Base-by-base conservation (phyloP, 2,113 vertebrate genomes). In the Macquaria ambigua region DNA sequence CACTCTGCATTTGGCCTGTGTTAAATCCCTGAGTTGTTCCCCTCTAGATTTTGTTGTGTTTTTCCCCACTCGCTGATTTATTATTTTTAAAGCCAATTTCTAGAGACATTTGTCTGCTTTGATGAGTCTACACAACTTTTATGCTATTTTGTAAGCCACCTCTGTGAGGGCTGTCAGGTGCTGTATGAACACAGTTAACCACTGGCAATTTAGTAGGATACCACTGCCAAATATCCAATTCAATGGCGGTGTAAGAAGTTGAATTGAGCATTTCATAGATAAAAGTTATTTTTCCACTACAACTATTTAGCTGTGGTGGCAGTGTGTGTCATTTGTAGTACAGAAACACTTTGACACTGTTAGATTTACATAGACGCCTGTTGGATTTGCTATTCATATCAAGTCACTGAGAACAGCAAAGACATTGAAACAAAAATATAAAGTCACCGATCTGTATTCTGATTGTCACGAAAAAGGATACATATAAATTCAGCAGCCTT, bases 401-500 rank as follows among this genome's bases (percentile, higher is more conserved):
- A 56, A 11, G 1, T 14, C 55, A 48, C 14, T 21, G 3, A 68
- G 11, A 37, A 48, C 20, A n/a, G 20, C 43, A 61, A 25, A 25
- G 16, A 28, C 34, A 21, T 6, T 53, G 3, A 52, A 50, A 67
- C 15, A 18, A 8, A 25, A 15, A 37, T 23, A 37, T 6, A 20
- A 53, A 53, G 11, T 39, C 6, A 8, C 1, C n/a, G 2, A 18
- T 53, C 12, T 67, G 15, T 31, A 50, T 0, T 37, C 34, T 58
- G 15, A 48, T 15, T 4, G 3, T 23, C 62, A 83, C 3, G 1
- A 41, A 21, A 75, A 97, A 98, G 97, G 98, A 99, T 99, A 99
- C 98, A 89, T 97, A 98, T 93, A 99, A 94, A 74, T 90, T 94
- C 58, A 99, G 92, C 83, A 99, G 97, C 85, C 94, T 96, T 3